phyloP scores from a whole-genome alignment of 1,140 invertebrate genomes.

The Notospermus geniculatus region DNA sequence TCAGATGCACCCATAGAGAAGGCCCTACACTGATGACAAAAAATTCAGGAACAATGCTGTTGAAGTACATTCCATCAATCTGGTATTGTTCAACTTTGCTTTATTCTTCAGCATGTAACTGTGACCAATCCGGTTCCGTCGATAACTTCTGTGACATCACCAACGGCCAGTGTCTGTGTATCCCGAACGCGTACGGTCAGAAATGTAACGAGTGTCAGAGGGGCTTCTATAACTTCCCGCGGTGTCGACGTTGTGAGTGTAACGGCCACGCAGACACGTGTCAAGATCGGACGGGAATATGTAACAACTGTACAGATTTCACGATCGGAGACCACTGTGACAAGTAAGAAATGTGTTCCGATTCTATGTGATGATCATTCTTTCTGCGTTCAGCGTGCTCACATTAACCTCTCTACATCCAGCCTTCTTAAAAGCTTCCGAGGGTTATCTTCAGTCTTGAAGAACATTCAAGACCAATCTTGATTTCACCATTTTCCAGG shows the following conservation, averaged over 20 bases:
- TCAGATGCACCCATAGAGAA: no score
- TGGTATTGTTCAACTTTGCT: no score
- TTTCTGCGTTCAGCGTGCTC: no score
- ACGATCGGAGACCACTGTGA: conserved; percentile 90
- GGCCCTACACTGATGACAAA: no score
- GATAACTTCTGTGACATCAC: conserved; percentile 93
- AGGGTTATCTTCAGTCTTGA: no score
- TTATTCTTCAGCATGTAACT: conserved; percentile 77
- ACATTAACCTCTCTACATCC: no score
- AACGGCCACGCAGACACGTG: conserved; percentile 95
- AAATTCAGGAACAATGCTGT: no score
- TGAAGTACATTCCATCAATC: no score
- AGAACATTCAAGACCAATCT: no score
- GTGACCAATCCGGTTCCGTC: conserved; percentile 87
- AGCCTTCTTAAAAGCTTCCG: no score
- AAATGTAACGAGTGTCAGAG: conserved; percentile 65
- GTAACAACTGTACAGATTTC: conserved; percentile 81
- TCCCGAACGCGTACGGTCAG: conserved; percentile 84
- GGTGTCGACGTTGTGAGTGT: conserved; percentile 91
- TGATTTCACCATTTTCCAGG: conserved; percentile 43
- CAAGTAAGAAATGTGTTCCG: conserved; percentile 56
- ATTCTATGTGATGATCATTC: no score
- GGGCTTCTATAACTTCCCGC: conserved; percentile 73
- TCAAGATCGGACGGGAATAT: conserved; percentile 87
- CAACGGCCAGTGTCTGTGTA: conserved; percentile 92